Conservation (phyloP, 2,113 vertebrate species). For the Psephotus haematonotus region DNA sequence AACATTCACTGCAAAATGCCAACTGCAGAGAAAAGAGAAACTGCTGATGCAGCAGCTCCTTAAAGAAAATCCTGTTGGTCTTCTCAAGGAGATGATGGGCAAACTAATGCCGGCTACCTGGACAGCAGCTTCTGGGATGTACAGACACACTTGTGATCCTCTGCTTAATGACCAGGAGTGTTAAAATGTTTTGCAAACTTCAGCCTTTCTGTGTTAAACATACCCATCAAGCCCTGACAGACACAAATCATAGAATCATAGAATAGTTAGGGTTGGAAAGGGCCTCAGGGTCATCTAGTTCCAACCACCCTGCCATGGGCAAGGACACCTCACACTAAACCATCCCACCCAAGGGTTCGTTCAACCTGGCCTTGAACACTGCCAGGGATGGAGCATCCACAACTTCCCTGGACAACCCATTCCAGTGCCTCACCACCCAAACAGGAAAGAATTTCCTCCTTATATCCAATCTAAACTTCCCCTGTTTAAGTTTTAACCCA, state of each 20-base stretch:
- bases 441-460: too few species aligned
- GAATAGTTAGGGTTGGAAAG: too few species aligned
- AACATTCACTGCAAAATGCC: neutral
- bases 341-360: too few species aligned
- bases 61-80: neutral
- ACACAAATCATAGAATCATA: neutral
- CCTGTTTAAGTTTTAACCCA: too few species aligned
- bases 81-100: neutral
- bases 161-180: neutral
- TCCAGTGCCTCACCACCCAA: too few species aligned
- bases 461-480: too few species aligned
- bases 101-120: neutral
- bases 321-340: too few species aligned
- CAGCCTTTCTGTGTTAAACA: rapidly evolving
- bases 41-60: neutral
- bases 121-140: neutral
- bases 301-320: too few species aligned
- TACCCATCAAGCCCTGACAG: neutral
- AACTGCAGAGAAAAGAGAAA: neutral
- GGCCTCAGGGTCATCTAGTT: too few species aligned
- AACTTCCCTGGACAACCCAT: too few species aligned
- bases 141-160: neutral
- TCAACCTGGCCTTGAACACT: too few species aligned
- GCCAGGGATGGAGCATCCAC: too few species aligned
- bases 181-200: neutral